These are phyloP conservation scores for Hexactinellida sp. DNA, from an alignment of 37 sponge, comb jelly and placozoan genomes.

Conservation along the genomic window DNA sequence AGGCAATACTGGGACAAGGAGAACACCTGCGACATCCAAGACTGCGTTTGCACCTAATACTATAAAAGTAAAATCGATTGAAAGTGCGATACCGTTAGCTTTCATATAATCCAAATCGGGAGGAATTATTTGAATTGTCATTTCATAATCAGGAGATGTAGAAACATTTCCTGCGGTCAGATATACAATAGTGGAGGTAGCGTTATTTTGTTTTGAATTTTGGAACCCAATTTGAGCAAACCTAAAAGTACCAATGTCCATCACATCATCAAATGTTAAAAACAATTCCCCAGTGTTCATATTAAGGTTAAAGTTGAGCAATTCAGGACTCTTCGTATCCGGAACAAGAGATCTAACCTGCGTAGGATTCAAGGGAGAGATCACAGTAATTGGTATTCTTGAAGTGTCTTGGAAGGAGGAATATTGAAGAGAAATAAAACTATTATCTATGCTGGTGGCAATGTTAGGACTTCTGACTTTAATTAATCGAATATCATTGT, in stretches of 20 bases:
- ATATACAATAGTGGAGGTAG: not conserved
- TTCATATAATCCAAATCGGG: constrained; percentile 53
- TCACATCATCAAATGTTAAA: constrained; percentile 73
- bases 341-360: constrained; percentile 27
- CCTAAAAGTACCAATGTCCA: constrained; percentile 27
- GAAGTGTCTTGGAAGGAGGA: constrained; percentile 49
- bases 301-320: constrained; percentile 42
- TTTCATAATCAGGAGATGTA: constrained; percentile 17
- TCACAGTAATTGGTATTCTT: constrained; percentile 32
- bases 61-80: constrained; percentile 40
- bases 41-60: constrained; percentile 8
- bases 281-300: constrained; percentile 36
- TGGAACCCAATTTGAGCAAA: constrained; percentile 49
- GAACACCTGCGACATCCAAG: constrained; percentile 38
- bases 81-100: constrained; percentile 34
- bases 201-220: constrained; percentile 13
- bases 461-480: constrained; percentile 43
- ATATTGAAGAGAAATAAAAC: constrained; percentile 27
- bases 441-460: constrained; percentile 30
- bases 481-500: constrained; percentile 57
- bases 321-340: constrained; percentile 52
- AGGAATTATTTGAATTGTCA: constrained; percentile 28
- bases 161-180: not conserved
- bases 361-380: constrained; percentile 17
- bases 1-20: constrained; percentile 16